These are phyloP conservation scores for Aspidiotus destructor DNA, from an alignment of 2,888 invertebrate genomes.

Conservation along the genomic window DNA sequence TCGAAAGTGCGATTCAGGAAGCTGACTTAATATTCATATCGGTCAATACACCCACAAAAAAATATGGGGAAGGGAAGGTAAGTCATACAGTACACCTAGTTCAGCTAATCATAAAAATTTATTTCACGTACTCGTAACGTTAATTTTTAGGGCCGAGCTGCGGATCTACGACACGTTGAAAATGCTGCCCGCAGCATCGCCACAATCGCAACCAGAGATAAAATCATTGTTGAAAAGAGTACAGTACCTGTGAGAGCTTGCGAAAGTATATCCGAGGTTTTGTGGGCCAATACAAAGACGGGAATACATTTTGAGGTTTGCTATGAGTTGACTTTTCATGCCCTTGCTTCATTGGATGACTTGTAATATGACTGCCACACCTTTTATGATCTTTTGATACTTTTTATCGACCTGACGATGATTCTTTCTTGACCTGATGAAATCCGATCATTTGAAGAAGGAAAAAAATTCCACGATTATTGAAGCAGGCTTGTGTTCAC, in stretches of 20 bases:
- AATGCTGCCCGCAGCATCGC: slow-evolving; percentile 94
- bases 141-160: slow-evolving; percentile 68
- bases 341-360: no score
- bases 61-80: slow-evolving; percentile 88
- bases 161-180: slow-evolving; percentile 94
- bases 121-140: not conserved
- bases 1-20: slow-evolving; percentile 74
- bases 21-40: slow-evolving; percentile 98
- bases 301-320: slow-evolving; percentile 56
- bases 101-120: not conserved
- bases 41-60: slow-evolving; percentile 98
- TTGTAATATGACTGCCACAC: no score
- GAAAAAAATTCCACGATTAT: no score
- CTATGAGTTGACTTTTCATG: no score
- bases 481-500: slow-evolving; percentile 38
- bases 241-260: slow-evolving; percentile 98
- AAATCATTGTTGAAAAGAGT: slow-evolving; percentile 98
- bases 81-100: no score
- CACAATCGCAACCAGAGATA: slow-evolving; percentile 68
- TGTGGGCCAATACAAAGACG: slow-evolving; percentile 84
- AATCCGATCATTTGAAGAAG: no score
- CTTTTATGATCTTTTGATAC: no score
- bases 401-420: no score
- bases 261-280: slow-evolving; percentile 88
- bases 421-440: no score